These are phyloP conservation scores for Dichetophora obliterata DNA, from an alignment of 2,888 invertebrate genomes.

Conservation along the genomic window DNA sequence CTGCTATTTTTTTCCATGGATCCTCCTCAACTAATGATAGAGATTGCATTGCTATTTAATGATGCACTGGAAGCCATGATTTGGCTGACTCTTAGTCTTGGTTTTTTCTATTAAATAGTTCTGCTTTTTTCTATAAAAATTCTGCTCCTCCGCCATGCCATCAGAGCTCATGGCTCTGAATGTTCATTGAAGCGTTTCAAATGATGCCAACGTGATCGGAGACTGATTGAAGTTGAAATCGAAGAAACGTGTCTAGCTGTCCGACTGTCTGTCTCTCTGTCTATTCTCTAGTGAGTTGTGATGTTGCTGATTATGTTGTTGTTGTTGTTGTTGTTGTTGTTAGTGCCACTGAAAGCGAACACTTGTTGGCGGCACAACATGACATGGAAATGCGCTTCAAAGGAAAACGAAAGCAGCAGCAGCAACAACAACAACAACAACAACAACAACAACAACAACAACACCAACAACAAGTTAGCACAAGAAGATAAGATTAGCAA, in stretches of 20 bases:
- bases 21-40: conserved; percentile 30
- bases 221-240: conserved; percentile 38
- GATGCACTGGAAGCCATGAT: conserved; percentile 20
- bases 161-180: not conserved
- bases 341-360: conserved; percentile 28
- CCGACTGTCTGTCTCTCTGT: conserved; percentile 13
- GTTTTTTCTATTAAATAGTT: not conserved
- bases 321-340: conserved; percentile 27
- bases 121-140: not conserved
- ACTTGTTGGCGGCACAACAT: conserved; percentile 27
- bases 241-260: conserved; percentile 35
- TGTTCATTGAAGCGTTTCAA: conserved; percentile 7
- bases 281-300: conserved; percentile 7
- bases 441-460: not conserved
- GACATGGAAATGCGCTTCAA: conserved; percentile 22
- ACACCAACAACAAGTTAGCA: too few relatives aligned
- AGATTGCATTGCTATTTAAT: conserved; percentile 37
- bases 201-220: conserved; percentile 29
- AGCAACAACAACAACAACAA: not conserved
- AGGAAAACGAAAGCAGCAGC: conserved; percentile 29
- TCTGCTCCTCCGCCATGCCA: too few relatives aligned
- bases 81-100: not conserved
- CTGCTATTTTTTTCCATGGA: not conserved
- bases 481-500: not conserved
- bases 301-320: conserved; percentile 33